Evolutionary conservation across 1,140 invertebrate genomes (phyloP), one percentile per base, ranked within the genome.

Genomic region (Drosophila repletoides): DNA sequence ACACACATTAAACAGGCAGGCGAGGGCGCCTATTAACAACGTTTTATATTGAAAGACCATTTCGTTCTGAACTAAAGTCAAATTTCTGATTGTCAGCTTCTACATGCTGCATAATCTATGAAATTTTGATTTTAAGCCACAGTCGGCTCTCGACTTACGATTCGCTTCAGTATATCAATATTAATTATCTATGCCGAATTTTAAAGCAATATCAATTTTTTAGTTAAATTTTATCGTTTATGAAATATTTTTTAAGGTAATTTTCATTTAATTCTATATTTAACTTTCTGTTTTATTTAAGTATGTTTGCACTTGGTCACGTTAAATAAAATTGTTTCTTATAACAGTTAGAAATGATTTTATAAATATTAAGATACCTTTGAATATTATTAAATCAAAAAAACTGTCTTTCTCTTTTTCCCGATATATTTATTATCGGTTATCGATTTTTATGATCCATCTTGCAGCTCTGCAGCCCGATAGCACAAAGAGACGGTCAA

Each of bases 101-200:
- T 10, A 12, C 6, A 4, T n/a, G 1, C 10, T 26, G n/a, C 1
- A 15, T 22, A 36, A 56, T 38, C 51, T 4, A 17, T 64, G 40
- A 38, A 64, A 56, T 55, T 45, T 5, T 2, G 26, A 64, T 55
- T 64, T 38, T 5, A 22, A 14, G 17, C 10, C 9, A 24, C 26
- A 45, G 9, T 33, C 10, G 1, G 2, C n/a, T 1, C 6, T 58
- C 28, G n/a, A 10, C 10, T 19, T 19, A 6, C 12, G 9, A 7
- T 12, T n/a, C n/a, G n/a, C n/a, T n/a, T n/a, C n/a, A n/a, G n/a
- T n/a, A n/a, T n/a, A n/a, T n/a, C n/a, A n/a, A n/a, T n/a, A n/a
- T n/a, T n/a, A n/a, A n/a, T n/a, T n/a, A n/a, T n/a, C n/a, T n/a
- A n/a, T n/a, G n/a, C n/a, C n/a, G n/a, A n/a, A n/a, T n/a, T n/a